phyloP scores from a whole-genome alignment of 2,113 vertebrate species.

The Channa argus region DNA sequence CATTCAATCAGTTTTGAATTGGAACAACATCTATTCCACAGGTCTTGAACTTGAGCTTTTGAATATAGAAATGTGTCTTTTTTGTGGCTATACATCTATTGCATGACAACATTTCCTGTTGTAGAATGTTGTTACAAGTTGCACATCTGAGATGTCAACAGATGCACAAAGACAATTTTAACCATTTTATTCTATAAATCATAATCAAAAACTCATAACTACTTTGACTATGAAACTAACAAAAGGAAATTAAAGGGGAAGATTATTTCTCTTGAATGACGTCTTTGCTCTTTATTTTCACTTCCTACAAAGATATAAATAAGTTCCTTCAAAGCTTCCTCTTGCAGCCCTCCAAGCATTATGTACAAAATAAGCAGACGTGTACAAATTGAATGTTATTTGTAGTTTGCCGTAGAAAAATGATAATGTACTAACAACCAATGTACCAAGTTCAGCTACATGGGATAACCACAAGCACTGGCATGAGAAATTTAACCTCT shows the following conservation, averaged over 20 bases:
- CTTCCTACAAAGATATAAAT: conserved; percentile 49
- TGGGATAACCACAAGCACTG: not conserved
- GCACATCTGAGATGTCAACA: not conserved
- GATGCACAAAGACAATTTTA: not conserved
- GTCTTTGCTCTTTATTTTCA: conserved; percentile 31
- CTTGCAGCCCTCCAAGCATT: conserved; percentile 1
- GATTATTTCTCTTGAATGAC: conserved; percentile 13
- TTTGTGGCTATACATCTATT: conserved; percentile 5
- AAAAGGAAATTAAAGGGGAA: not conserved
- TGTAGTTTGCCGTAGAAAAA: not conserved
- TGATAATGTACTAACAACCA: not conserved
- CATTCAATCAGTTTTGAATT: not conserved
- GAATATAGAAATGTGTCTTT: conserved; percentile 15
- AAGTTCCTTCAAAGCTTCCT: conserved; percentile 38
- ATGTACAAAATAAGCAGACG: not conserved
- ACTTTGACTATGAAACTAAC: no score
- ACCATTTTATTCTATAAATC: no score
- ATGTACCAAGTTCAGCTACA: no score
- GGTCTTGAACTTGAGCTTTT: not conserved
- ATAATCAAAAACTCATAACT: no score
- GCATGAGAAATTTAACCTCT: not conserved
- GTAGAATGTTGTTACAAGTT: conserved; percentile 15
- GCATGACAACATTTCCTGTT: conserved; percentile 41
- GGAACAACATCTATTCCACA: no score
- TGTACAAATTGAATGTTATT: not conserved